Evolutionary conservation across 2,888 invertebrate species (phyloP).

Genomic region (Machimus atricapillus): DNA sequence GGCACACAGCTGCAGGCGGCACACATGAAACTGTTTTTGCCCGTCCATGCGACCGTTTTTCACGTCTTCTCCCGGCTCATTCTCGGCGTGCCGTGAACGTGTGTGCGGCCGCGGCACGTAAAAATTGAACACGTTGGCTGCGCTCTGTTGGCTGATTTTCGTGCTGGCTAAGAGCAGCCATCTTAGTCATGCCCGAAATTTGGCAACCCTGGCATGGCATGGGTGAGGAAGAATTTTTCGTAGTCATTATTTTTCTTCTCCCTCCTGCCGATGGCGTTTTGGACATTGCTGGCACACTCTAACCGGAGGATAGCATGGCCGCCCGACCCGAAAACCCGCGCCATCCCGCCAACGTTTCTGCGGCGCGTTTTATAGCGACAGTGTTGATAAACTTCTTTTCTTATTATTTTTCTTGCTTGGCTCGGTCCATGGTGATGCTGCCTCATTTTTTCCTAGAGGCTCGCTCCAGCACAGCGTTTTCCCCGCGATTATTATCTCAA

Average conservation of each 20-base stretch:
- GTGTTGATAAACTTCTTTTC: constrained; percentile 14
- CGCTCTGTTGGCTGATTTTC: constrained; percentile 11
- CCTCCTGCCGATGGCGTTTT: background rate
- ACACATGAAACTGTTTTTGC: background rate
- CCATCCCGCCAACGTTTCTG: background rate
- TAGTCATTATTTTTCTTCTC: background rate
- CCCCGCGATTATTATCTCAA: background rate
- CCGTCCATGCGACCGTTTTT: background rate
- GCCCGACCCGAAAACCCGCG: background rate
- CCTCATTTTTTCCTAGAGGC: background rate
- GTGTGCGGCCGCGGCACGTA: background rate
- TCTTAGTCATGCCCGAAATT: background rate
- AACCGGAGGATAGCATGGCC: background rate
- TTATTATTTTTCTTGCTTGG: constrained; percentile 1
- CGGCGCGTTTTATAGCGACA: background rate
- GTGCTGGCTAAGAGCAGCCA: background rate
- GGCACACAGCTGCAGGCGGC: background rate
- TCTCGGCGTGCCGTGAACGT: background rate
- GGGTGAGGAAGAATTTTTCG: background rate
- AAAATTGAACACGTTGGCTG: constrained; percentile 12
- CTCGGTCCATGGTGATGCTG: background rate
- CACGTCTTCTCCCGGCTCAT: background rate
- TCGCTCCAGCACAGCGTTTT: background rate
- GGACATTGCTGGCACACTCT: background rate
- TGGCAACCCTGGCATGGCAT: background rate